Evolutionary conservation across 2,888 invertebrate genomes (phyloP), one percentile per base, ranked within the genome.

Genomic region (Drosophila incognita): DNA sequence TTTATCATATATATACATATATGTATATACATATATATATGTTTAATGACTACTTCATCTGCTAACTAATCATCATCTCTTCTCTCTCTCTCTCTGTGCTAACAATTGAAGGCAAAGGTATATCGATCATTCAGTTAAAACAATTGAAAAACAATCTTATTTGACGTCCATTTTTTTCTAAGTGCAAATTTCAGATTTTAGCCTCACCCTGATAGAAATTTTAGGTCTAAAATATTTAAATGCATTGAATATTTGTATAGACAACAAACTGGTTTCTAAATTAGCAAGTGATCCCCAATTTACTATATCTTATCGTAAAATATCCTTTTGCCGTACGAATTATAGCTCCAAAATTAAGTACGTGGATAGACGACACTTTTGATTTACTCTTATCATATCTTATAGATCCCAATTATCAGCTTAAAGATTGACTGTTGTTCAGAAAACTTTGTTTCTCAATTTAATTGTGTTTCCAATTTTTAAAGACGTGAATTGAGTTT

Each of bases 51-150:
- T 24, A 15, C 4, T 8, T 24, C 46, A 24, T 46, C 15, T 24
- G 46, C 46, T 62, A 61, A 52, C 65, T 51, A 38, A 64, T 42
- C 24, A 48, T 71, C 42, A 62, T 35, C n/a, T 70, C 49, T 31
- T 27, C 46, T 53, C 54, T 35, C 40, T 59, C 52, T 46, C 53
- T 27, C 18, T 4, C n/a, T 24, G 59, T 71, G 78, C 78, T 72
- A 38, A 31, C 62, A 29, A 40, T 48, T 48, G 13, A 77, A 80
- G 79, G 77, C 79, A 80, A 79, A 79, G 79, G 79, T 79, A 79
- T 65, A 42, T 10, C 13, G 27, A 46, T 54, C 1, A 27, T 29
- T 11, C 13, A 15, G 46, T 24, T 24, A 24, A 7, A 29, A 1
- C n/a, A 38, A 27, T 24, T 54, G 2, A 11, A 54, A 46, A 46